These are phyloP conservation scores for Morus bassanus DNA, from an alignment of 2,797 vertebrate genomes.

Conservation along the genomic window DNA sequence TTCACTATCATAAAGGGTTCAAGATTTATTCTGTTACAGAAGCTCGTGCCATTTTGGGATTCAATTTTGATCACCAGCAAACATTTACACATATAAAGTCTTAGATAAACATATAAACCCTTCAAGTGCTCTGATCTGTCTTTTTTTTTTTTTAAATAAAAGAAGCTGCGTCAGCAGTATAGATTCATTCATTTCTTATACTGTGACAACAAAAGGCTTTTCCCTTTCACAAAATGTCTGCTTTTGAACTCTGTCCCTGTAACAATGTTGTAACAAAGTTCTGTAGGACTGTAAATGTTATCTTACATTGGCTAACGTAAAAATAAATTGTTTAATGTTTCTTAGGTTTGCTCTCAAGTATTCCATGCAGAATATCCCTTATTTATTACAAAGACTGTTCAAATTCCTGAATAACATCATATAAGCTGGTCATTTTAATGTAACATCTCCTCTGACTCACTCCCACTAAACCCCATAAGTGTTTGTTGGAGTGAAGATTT, in stretches of 20 bases:
- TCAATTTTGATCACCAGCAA: neutral
- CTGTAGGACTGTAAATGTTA: neutral
- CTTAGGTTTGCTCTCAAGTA: neutral
- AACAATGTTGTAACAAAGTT: neutral
- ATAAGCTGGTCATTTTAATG: neutral
- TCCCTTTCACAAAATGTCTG: neutral
- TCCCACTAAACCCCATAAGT: neutral
- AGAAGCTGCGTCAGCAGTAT: neutral
- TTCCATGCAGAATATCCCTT: neutral
- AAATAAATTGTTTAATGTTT: neutral
- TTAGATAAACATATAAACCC: neutral
- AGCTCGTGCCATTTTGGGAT: neutral
- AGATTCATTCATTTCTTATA: neutral
- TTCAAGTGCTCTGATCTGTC: neutral
- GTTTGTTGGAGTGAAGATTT: neutral
- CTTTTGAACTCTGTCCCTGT: neutral
- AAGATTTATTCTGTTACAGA: neutral
- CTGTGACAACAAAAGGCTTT: neutral
- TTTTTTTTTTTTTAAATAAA: neutral
- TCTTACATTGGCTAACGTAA: neutral
- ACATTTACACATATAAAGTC: neutral
- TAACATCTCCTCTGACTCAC: neutral
- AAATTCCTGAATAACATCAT: neutral
- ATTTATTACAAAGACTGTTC: neutral
- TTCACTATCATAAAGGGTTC: neutral